These are phyloP conservation scores for Salpingus planirostris DNA, from an alignment of 2,888 invertebrate species.

Conservation along the genomic window DNA sequence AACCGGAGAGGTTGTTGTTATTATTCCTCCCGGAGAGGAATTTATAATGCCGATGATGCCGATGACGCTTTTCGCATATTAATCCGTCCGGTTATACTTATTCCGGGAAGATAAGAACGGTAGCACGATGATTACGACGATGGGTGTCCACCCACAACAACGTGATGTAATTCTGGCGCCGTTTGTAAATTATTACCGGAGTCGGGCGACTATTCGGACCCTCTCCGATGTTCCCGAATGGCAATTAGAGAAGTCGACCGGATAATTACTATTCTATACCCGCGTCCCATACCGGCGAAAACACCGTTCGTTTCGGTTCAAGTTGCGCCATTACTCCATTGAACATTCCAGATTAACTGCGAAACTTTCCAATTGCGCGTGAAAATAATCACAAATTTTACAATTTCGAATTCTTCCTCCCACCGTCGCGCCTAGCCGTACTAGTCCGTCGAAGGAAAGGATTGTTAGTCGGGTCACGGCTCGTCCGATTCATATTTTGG, in stretches of 20 bases:
- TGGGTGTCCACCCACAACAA: conserved; percentile 9
- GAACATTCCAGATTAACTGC: conserved; percentile 9
- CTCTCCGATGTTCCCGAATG: conserved; percentile 4
- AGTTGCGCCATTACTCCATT: no score
- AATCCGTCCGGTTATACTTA: no score
- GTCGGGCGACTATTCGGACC: conserved; percentile 11
- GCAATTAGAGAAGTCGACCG: conserved; percentile 13
- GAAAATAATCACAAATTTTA: background rate
- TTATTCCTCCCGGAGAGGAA: no score
- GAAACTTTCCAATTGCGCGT: conserved; percentile 5
- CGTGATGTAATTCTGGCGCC: conserved; percentile 17
- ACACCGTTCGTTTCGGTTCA: conserved; percentile 7
- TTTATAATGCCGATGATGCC: no score
- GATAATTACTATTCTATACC: conserved; percentile 13
- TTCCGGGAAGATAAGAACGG: background rate
- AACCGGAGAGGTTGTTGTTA: no score
- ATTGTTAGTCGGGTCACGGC: conserved; percentile 19
- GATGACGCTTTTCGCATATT: conserved; percentile 6
- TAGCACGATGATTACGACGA: no score
- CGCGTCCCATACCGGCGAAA: conserved; percentile 4
- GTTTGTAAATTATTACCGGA: conserved; percentile 24
- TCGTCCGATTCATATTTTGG: conserved; percentile 30
- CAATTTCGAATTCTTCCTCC: background rate
- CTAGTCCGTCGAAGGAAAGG: no score
- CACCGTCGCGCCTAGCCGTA: background rate